Percentiles rank a stretch among this genome's conserved stretches.
Evolutionary conservation across 2,797 vertebrate species (phyloP).

Genomic region (Neomorphus geoffroyi): DNA sequence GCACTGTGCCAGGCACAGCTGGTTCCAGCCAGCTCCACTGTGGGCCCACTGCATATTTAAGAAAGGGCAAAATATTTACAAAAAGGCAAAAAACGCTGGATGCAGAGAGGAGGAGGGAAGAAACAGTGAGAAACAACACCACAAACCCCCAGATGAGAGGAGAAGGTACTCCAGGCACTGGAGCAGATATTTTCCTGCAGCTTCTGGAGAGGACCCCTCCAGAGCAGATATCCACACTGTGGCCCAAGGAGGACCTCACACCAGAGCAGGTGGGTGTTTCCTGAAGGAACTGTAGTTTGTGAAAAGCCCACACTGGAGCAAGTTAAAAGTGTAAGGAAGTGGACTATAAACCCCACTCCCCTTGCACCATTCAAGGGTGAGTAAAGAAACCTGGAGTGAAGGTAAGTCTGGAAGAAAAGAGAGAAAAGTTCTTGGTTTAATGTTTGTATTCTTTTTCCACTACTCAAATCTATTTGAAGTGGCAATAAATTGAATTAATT

Average conservation of each 20-base stretch:
- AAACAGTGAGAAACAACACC: neutral
- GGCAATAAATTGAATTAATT: neutral
- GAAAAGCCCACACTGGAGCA: neutral
- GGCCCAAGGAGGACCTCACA: neutral
- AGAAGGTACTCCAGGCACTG: neutral
- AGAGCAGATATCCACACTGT: neutral
- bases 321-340: neutral
- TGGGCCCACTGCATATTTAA: too few relatives aligned
- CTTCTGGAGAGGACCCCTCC: neutral
- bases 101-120: neutral
- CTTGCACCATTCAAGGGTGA: neutral
- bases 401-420: neutral
- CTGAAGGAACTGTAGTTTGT: neutral
- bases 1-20: rapidly evolving
- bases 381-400: neutral
- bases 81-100: neutral
- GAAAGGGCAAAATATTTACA: neutral
- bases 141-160: neutral
- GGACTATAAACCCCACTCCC: rapidly evolving
- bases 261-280: neutral
- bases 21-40: neutral
- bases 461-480: neutral
- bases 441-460: neutral
- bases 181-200: neutral
- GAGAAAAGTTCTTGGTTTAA: neutral